Conservation (phyloP, 1,140 invertebrate species). For the Aporrectodea caliginosa region DNA sequence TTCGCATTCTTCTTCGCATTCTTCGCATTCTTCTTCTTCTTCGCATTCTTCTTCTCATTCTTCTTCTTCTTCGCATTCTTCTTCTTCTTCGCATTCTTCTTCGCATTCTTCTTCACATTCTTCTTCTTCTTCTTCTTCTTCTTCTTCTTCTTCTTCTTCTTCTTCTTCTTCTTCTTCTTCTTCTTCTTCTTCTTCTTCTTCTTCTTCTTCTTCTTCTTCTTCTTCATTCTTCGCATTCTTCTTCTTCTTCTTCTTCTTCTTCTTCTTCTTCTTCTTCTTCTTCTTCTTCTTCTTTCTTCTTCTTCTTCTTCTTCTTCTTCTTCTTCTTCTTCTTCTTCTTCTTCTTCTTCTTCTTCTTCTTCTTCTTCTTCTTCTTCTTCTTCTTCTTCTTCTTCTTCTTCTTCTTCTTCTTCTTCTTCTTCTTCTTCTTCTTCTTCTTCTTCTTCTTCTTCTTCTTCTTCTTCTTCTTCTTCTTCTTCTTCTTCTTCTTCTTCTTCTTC, state of each 20-base stretch:
- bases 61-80: no score
- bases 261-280: slow-evolving; percentile 17
- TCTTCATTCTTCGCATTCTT: no score
- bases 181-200: no score
- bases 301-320: slow-evolving; percentile 11
- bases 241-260: background rate
- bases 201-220: background rate
- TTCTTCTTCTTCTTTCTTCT: slow-evolving; percentile 10
- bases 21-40: no score
- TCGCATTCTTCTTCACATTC: no score
- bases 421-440: background rate
- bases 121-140: no score
- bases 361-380: background rate
- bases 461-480: background rate
- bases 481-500: no score
- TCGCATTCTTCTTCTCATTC: no score
- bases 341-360: slow-evolving; percentile 6
- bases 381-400: background rate
- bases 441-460: slow-evolving; percentile 6
- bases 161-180: slow-evolving; percentile 10
- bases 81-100: no score
- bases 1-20: no score
- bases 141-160: slow-evolving; percentile 10
- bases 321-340: slow-evolving; percentile 9
- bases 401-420: background rate